These are phyloP conservation scores for Cataglyphis altisquamis DNA, from an alignment of 2,888 invertebrate genomes.

Conservation along the genomic window DNA sequence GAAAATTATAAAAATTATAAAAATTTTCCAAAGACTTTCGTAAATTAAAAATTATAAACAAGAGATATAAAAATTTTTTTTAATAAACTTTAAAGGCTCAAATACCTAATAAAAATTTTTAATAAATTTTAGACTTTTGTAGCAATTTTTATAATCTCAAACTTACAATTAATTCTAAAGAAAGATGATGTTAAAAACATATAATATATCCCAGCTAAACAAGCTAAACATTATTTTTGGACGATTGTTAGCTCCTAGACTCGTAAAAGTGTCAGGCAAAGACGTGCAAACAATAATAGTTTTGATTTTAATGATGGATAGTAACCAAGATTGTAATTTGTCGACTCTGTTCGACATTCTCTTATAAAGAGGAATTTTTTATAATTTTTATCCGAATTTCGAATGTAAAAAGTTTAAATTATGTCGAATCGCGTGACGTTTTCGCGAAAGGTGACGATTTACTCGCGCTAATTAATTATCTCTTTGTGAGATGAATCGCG, in stretches of 20 bases:
- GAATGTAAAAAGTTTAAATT: not conserved
- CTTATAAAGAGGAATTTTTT: not conserved
- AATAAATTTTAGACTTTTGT: not conserved
- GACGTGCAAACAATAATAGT: constrained; percentile 10
- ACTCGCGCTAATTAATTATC: constrained; percentile 32
- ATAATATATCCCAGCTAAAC: constrained; percentile 1
- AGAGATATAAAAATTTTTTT: too few relatives aligned
- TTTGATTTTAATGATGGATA: constrained; percentile 5
- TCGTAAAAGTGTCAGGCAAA: not conserved
- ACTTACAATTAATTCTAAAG: not conserved
- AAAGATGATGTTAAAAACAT: not conserved
- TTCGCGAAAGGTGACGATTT: constrained; percentile 22
- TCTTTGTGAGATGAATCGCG: not conserved
- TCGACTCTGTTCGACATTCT: not conserved
- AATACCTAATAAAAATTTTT: not conserved
- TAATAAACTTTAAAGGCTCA: not conserved
- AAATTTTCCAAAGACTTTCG: not conserved
- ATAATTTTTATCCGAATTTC: not conserved
- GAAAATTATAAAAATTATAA: not conserved
- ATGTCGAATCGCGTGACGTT: not conserved
- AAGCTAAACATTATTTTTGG: constrained; percentile 11
- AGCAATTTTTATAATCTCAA: not conserved
- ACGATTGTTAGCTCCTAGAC: not conserved
- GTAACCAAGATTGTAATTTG: not conserved
- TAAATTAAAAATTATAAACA: not conserved